Base-by-base conservation (phyloP, 1,140 invertebrate species). In the Neodiprion pinetum region DNA sequence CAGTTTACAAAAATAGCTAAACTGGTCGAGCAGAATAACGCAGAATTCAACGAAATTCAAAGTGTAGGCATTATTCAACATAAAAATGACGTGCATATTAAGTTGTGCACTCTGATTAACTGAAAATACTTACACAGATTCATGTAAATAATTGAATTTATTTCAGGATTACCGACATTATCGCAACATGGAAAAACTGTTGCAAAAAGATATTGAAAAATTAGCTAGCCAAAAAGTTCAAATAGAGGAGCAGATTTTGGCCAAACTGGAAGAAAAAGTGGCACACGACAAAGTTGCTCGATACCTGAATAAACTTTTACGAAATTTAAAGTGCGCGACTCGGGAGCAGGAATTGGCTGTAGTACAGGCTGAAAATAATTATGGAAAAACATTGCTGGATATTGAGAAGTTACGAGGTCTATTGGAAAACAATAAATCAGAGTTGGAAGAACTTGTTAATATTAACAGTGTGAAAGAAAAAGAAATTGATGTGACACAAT, bases 251-350 rank as follows among this genome's bases (percentile, higher is more conserved):
- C 80, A 90, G n/a, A 91, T 94, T 66, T 80, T 94, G 11, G 82
- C 86, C 65, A 89, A 91, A 71, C 85, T 94, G 0, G 92, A 94
- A 79, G 92, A 94, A 14, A 92, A 93, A 79, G 78, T 93, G n/a
- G 87, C 91, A 7, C 91, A 92, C 48, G 91, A 95, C 77, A 94
- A 94, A 82, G 90, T 91, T 0, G 74, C 83, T 1, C 75, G 75
- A 67, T 80, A 87, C 79, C 80, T 90, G 11, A 87, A 89, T 48
- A 90, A 90, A 80, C 74, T 88, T n/a, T 78, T 91, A 14, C 83
- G 87, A 40, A 87, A 90, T 48, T 72, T 82, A 0, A 89, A 89
- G 71, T 84, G 89, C 50, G 74, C 77, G n/a, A 85, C 88, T 14
- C 82, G 88, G 17, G 81, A 84, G 72, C 77, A 88, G 80, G 93